These are phyloP conservation scores for Hozukius guyotensis DNA, from an alignment of 2,797 vertebrate species.

Conservation along the genomic window DNA sequence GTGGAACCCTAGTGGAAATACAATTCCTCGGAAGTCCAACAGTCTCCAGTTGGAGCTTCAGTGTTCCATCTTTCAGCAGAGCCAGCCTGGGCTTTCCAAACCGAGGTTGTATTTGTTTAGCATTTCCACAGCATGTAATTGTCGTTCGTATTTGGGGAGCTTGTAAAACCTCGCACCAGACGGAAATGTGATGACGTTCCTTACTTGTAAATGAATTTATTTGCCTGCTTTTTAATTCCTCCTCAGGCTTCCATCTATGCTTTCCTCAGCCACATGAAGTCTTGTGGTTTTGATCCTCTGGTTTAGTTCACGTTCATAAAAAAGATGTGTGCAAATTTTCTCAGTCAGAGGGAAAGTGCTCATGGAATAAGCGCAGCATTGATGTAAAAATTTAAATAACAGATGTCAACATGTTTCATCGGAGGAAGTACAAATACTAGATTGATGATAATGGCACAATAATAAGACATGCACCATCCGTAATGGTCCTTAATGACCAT, in stretches of 20 bases:
- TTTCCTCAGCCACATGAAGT: conserved; percentile 67
- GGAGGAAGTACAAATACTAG: conserved; percentile 42
- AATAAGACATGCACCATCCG: conserved; percentile 52
- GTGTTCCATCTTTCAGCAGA: conserved; percentile 24
- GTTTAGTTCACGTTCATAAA: conserved; percentile 74
- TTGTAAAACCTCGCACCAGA: conserved; percentile 73
- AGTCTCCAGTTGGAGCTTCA: conserved; percentile 6
- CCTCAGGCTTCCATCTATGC: conserved; percentile 50
- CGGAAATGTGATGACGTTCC: conserved; percentile 72
- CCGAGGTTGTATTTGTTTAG: conserved; percentile 72
- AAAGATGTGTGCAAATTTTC: conserved; percentile 53
- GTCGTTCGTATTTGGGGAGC: conserved; percentile 68
- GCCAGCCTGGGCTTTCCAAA: conserved; percentile 46
- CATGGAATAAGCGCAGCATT: conserved; percentile 44
- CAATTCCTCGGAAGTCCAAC: conserved; percentile 9
- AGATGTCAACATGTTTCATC: conserved; percentile 70
- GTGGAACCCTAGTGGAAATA: conserved; percentile 20
- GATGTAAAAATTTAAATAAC: conserved; percentile 72
- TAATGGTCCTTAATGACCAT: conserved; percentile 58
- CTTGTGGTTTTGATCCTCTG: conserved; percentile 63
- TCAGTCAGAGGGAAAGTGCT: conserved; percentile 44
- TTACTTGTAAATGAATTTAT: conserved; percentile 79
- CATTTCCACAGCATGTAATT: conserved; percentile 77
- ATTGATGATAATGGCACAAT: conserved; percentile 52
- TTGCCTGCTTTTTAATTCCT: conserved; percentile 65